Evolutionary conservation across 2,797 vertebrate genomes (phyloP), one percentile per base, ranked within the genome.

Genomic region (Crocodylus rhombifer): DNA sequence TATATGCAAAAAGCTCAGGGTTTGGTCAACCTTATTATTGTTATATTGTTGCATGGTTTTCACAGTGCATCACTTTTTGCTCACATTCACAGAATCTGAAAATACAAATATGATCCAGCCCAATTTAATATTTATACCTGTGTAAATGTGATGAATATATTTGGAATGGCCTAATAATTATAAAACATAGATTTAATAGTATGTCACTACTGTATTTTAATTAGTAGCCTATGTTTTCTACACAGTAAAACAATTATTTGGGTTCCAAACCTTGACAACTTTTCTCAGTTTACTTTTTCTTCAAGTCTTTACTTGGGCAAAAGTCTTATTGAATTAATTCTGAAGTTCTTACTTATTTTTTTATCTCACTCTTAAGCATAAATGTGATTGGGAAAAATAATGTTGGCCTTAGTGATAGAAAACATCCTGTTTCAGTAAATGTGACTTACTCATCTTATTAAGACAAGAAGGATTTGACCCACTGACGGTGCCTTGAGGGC

Each of bases 21-120:
- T 88, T 92, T 80, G 36, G 61, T 74, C 87, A 71, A 75, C 80
- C 92, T 82, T 3, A 25, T 86, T 91, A 73, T 26, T 87, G 63
- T 9, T 33, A 90, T 82, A 94, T 92, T 61, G 17, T 42, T 1
- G 75, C 73, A 82, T 80, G 42, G 76, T 86, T 94, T 95, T 93
- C 62, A 73, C 30, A 73, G 18, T 80, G 87, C 90, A 61, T 5
- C 75, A 36, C 20, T 62, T 92, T 51, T 14, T 71, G 77, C 8
- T 73, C 56, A 86, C 8, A 5, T 85, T 89, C 14, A 26, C 60
- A 84, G 58, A 82, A 80, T 94, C 60, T 83, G 62, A 58, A 65
- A 88, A 80, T 92, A 91, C 33, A 57, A 1, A 64, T 3, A 33
- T 81, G 15, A 69, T 57, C 82, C 81, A 62, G 57, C 94, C 88